Base-by-base conservation (phyloP, 2,797 vertebrate genomes). In the Alosa sapidissima region DNA sequence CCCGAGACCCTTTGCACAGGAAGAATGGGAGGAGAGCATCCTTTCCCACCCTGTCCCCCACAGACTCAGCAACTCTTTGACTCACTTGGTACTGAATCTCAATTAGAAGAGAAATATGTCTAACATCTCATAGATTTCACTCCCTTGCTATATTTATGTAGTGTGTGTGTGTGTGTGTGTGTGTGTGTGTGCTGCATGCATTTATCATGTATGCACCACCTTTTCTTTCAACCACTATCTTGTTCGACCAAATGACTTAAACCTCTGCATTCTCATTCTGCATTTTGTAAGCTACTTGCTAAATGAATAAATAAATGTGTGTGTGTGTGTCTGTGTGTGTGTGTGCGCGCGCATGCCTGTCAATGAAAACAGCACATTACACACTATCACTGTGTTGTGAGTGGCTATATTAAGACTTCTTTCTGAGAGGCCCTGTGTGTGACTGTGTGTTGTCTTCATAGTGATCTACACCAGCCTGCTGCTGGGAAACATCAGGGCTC, bases 1-100 rank as follows among this genome's bases (percentile, higher is more conserved):
- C 5, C 7, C 1, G 72, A 78, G 72, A 78, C 72, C 72, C 72
- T 78, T 78, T 78, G 72, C 72, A 78, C 72, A 78, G 72, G 72
- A 78, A 78, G 36, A 47, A 78, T 45, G 72, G 72, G 72, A 78
- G 72, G 72, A 78, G 72, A 16, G 72, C 16, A 47, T 78, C 41
- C 45, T 6, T 21, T 78, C 45, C 41, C 41, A 21, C 16, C 72
- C 16, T 21, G 16, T 9, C 41, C 72, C 14, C 5, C 72, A 5
- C 72, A 45, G 1, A 47, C 36, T 21, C 54, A 55, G 5, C 65
- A 13, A 75, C 68, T 75, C 68, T 75, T 41, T 75, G 68, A 19
- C 68, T 62, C 8, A 62, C n/a, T 72, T 68, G 62, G 28, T 2
- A 65, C 1, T 65, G n/a, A 65, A 28, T 36, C 65, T 33, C 65